These are phyloP conservation scores for Ectemnius lituratus DNA, from an alignment of 2,888 invertebrate genomes.

Conservation along the genomic window DNA sequence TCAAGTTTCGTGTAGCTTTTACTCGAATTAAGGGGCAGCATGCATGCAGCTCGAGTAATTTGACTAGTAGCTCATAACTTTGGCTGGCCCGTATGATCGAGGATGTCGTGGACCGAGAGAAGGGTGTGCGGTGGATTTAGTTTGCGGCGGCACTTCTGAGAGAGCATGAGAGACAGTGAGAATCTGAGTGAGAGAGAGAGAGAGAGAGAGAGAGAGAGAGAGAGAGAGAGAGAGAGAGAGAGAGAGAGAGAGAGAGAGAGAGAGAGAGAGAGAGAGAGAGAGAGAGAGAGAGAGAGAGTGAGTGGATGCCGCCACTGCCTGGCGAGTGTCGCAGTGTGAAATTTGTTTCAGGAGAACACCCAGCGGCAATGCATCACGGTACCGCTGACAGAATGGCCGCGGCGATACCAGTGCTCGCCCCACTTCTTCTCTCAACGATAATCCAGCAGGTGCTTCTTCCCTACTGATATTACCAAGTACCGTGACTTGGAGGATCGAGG, in stretches of 20 bases:
- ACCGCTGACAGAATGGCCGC: slow-evolving; percentile 73
- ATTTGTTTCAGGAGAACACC: slow-evolving; percentile 87
- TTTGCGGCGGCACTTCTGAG: too few relatives aligned
- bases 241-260: background rate
- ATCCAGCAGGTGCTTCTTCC: slow-evolving; percentile 49
- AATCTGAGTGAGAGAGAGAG: too few relatives aligned
- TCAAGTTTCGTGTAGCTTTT: too few relatives aligned
- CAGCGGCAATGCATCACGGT: slow-evolving; percentile 91
- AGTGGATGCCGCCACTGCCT: background rate
- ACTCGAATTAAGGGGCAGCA: too few relatives aligned
- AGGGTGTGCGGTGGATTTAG: too few relatives aligned
- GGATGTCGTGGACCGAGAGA: too few relatives aligned
- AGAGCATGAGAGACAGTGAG: too few relatives aligned
- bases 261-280: background rate
- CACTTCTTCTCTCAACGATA: slow-evolving; percentile 63
- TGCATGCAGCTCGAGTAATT: too few relatives aligned
- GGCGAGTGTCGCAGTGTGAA: slow-evolving; percentile 30
- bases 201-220: background rate
- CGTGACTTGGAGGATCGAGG: too few relatives aligned
- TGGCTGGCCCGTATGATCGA: too few relatives aligned
- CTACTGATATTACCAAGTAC: background rate
- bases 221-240: background rate
- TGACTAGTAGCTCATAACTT: too few relatives aligned
- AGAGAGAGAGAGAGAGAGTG: background rate
- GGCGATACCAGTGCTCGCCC: slow-evolving; percentile 64